Evolutionary conservation across 2,113 vertebrate species (phyloP).

Genomic region (Albula goreensis): DNA sequence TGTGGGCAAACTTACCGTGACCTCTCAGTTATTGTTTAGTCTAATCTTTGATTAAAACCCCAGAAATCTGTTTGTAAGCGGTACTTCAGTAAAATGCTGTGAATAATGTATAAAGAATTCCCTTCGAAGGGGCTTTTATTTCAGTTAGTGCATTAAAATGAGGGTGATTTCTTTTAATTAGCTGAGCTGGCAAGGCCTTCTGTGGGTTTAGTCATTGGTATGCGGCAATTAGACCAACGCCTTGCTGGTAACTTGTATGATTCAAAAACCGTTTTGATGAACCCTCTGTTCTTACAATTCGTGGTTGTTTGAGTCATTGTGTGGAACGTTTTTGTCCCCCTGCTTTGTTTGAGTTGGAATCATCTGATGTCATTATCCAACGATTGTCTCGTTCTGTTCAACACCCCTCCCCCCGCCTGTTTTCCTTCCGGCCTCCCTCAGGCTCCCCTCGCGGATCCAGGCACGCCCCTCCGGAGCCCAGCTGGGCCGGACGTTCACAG

Average conservation of each 20-base stretch:
- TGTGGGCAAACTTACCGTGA: neutral
- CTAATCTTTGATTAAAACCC: neutral
- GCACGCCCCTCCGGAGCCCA: neutral
- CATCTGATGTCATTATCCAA: neutral
- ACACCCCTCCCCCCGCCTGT: constrained; percentile 20
- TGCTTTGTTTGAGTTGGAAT: neutral
- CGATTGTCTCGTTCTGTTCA: constrained; percentile 31
- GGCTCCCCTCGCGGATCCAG: constrained; percentile 33
- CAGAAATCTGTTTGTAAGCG: neutral
- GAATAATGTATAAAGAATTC: neutral
- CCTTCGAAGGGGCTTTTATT: neutral
- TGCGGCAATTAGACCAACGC: too few species aligned
- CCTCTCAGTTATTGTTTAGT: neutral
- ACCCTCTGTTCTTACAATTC: neutral
- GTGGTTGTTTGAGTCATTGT: neutral
- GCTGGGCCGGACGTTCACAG: neutral
- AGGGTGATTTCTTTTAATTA: neutral
- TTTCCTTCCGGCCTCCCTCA: constrained; percentile 1
- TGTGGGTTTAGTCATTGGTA: neutral
- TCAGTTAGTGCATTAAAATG: neutral
- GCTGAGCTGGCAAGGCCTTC: neutral
- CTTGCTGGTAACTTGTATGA: too few species aligned
- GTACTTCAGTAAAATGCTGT: neutral
- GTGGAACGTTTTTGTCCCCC: neutral
- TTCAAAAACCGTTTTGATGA: too few species aligned